Conservation (phyloP, 2,113 vertebrate species). For the Saguinus midas region DNA sequence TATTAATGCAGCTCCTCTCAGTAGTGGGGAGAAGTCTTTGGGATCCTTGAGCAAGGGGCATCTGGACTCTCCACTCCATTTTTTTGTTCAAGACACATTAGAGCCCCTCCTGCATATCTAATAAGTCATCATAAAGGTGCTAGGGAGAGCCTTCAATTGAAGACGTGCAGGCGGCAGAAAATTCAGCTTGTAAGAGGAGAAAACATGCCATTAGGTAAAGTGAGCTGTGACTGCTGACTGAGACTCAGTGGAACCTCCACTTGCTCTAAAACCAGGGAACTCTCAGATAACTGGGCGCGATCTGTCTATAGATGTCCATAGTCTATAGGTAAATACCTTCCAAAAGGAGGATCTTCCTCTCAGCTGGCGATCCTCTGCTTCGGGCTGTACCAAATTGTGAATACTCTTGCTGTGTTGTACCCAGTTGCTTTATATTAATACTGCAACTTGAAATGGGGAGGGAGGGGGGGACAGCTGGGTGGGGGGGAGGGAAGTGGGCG, state of each 20-base stretch:
- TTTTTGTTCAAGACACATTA: slow-evolving; percentile 47
- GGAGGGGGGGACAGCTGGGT: background rate
- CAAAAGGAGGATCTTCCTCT: slow-evolving; percentile 60
- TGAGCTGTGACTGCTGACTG: slow-evolving; percentile 60
- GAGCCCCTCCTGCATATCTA: slow-evolving; percentile 39
- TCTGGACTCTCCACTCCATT: background rate
- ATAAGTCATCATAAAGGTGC: slow-evolving; percentile 58
- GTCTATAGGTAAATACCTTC: slow-evolving; percentile 67
- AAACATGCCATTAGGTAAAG: slow-evolving; percentile 22
- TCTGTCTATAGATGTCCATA: slow-evolving; percentile 49
- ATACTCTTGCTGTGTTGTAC: slow-evolving; percentile 74
- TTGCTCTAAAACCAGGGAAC: slow-evolving; percentile 66
- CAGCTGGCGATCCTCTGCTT: slow-evolving; percentile 66
- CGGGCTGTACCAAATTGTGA: slow-evolving; percentile 71
- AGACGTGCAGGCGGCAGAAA: background rate
- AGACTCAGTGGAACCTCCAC: slow-evolving; percentile 61
- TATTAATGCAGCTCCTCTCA: slow-evolving; percentile 41
- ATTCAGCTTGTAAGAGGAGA: slow-evolving; percentile 35
- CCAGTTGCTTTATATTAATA: slow-evolving; percentile 78
- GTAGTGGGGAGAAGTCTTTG: slow-evolving; percentile 27
- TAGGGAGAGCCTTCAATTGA: slow-evolving; percentile 57
- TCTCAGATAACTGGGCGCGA: slow-evolving; percentile 62
- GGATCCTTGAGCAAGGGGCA: slow-evolving; percentile 19
- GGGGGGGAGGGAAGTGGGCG: slow-evolving; percentile 65
- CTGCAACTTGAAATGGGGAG: slow-evolving; percentile 61